Percentiles rank a stretch among this genome's conserved stretches.
These are phyloP conservation scores for Archips crataeganus DNA, from an alignment of 2,888 invertebrate genomes.

Conservation along the genomic window DNA sequence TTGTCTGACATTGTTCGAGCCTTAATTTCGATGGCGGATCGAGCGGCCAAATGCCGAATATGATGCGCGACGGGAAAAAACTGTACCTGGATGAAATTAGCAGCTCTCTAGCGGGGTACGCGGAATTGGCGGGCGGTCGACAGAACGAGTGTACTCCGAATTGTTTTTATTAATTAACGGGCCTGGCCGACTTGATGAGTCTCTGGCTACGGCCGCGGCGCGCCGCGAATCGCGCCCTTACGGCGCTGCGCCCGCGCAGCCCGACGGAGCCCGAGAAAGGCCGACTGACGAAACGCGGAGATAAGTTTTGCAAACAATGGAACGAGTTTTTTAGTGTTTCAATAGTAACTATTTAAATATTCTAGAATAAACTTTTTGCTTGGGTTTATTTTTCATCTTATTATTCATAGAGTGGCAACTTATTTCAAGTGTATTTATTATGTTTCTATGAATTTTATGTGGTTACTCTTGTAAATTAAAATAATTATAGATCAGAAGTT, in stretches of 20 bases:
- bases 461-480: background rate
- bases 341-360: slow-evolving; percentile 42
- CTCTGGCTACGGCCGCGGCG: slow-evolving; percentile 49
- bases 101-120: slow-evolving; percentile 84
- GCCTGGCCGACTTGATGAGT: slow-evolving; percentile 77
- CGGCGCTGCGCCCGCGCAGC: slow-evolving; percentile 46
- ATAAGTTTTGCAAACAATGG: slow-evolving; percentile 61
- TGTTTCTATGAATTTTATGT: background rate
- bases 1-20: slow-evolving; percentile 85
- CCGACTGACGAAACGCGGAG: slow-evolving; percentile 49
- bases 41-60: slow-evolving; percentile 85
- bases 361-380: slow-evolving; percentile 34
- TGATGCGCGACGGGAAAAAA: slow-evolving; percentile 84
- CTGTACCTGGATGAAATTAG: slow-evolving; percentile 83
- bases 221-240: slow-evolving; percentile 50
- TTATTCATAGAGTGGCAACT: slow-evolving; percentile 3
- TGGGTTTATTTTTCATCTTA: slow-evolving; percentile 6
- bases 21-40: slow-evolving; percentile 85
- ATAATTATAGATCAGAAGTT: background rate
- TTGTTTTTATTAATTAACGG: slow-evolving; percentile 85
- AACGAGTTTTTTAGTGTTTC: slow-evolving; percentile 42
- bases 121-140: slow-evolving; percentile 84
- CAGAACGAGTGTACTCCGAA: slow-evolving; percentile 77
- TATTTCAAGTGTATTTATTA: background rate
- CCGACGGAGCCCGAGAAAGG: slow-evolving; percentile 50